Percentiles rank a stretch among this genome's conserved stretches.
Conservation (phyloP, 2,797 vertebrate genomes). For the Schizopygopsis pylzovi region DNA sequence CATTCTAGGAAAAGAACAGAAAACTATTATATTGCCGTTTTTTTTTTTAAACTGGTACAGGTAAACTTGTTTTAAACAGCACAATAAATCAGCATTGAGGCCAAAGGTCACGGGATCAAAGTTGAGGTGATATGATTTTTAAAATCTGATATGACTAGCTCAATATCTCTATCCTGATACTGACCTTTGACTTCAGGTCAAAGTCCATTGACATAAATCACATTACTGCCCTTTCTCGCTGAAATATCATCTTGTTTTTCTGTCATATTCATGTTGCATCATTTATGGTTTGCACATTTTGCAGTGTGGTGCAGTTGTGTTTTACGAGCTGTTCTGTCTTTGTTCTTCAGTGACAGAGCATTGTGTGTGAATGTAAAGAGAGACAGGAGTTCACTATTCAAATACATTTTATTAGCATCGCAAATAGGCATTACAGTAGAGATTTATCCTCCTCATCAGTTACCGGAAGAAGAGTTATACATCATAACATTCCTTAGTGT, state of each 20-base stretch:
- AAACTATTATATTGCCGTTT: not conserved
- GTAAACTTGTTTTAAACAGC: not conserved
- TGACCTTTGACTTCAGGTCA: slow-evolving; percentile 9
- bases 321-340: not conserved
- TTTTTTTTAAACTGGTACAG: not conserved
- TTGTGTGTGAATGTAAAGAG: slow-evolving; percentile 50
- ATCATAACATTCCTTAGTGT: slow-evolving; percentile 41
- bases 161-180: not conserved
- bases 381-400: slow-evolving; percentile 58
- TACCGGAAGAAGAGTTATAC: slow-evolving; percentile 48
- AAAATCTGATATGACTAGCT: not conserved
- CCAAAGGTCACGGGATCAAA: slow-evolving; percentile 12
- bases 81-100: not conserved
- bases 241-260: not conserved
- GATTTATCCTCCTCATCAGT: slow-evolving; percentile 52
- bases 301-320: not conserved
- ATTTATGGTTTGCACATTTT: not conserved
- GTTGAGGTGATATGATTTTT: not conserved
- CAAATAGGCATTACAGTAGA: slow-evolving; percentile 64
- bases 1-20: slow-evolving; percentile 77
- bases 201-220: not conserved
- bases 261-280: not conserved
- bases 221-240: not conserved
- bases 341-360: not conserved
- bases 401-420: slow-evolving; percentile 75